These are phyloP conservation scores for Lepidocyrtinus sp. DNA, from an alignment of 2,888 invertebrate genomes.

Conservation along the genomic window DNA sequence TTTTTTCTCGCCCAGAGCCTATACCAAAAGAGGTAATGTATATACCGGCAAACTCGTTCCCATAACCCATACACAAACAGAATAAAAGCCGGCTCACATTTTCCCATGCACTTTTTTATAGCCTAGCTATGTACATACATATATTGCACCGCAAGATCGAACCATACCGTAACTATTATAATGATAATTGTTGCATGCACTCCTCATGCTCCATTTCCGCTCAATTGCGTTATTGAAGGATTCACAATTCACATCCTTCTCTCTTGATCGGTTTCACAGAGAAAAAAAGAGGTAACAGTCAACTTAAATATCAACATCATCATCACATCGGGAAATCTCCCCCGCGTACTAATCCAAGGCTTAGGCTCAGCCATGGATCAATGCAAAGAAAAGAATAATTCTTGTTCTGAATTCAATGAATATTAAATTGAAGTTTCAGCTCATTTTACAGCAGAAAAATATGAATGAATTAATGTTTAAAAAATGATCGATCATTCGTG, in stretches of 20 bases:
- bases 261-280: not conserved
- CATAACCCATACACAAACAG: constrained; percentile 18
- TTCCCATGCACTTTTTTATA: constrained; percentile 51
- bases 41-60: constrained; percentile 59
- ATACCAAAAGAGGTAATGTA: constrained; percentile 33
- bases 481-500: constrained; percentile 13
- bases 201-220: constrained; percentile 61
- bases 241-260: constrained; percentile 59
- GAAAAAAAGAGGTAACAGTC: constrained; percentile 18
- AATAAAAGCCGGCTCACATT: constrained; percentile 40
- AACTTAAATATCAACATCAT: not conserved
- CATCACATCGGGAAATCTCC: constrained; percentile 14
- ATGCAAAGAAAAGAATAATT: not conserved
- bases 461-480: not conserved
- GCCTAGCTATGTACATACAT: not conserved
- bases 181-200: constrained; percentile 10
- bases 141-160: not conserved
- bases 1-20: not conserved
- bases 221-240: constrained; percentile 60
- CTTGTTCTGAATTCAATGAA: not conserved
- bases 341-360: not conserved
- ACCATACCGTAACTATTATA: not conserved
- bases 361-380: not conserved
- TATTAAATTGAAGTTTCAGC: not conserved
- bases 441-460: not conserved